Evolutionary conservation across 2,888 invertebrate species (phyloP), one percentile per base, ranked within the genome.

Genomic region (Phytoseiulus persimilis): DNA sequence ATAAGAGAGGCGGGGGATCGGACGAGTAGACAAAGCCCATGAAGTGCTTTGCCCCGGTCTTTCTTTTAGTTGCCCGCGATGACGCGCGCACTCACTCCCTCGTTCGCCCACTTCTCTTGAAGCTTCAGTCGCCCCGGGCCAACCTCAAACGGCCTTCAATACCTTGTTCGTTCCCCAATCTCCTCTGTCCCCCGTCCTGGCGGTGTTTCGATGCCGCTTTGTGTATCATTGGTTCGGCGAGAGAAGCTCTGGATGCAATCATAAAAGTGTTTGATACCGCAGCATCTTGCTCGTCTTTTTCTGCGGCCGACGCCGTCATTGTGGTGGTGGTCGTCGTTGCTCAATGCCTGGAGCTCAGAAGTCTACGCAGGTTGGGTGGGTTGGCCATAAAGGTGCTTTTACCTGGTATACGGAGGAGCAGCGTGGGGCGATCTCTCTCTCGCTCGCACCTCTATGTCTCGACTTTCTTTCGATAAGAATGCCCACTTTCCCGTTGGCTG

Each of bases 201-300:
- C 65, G 18, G 65, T 65, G 65, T 65, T 65, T 28, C 65, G 65
- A 65, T 65, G 65, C 9, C 65, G 65, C 65, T 65, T 65, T 28
- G 65, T 65, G 65, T 65, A 65, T 65, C 65, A 65, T 65, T 65
- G 65, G 39, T 28, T 65, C 18, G 65, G 23, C 65, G 65, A 65
- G 65, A 65, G 18, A 65, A 65, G 28, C 65, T 14, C 9, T 65
- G 65, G 33, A 87, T 87, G 87, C 87, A 32, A 87, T 87, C 87
- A 87, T 87, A 87, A 87, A 87, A 87, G 45, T 87, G 39, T 87
- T 87, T 87, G 87, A 87, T 87, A 33, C 33, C 18, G 18, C 65
- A 65, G 11, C 65, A 23, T 65, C 65, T 65, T 18, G 23, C 28
- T 18, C 65, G 28, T 39, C 39, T 9, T 39, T 9, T 39, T 39